Base-by-base conservation (phyloP, 2,888 invertebrate species). In the Diarsia mendica region DNA sequence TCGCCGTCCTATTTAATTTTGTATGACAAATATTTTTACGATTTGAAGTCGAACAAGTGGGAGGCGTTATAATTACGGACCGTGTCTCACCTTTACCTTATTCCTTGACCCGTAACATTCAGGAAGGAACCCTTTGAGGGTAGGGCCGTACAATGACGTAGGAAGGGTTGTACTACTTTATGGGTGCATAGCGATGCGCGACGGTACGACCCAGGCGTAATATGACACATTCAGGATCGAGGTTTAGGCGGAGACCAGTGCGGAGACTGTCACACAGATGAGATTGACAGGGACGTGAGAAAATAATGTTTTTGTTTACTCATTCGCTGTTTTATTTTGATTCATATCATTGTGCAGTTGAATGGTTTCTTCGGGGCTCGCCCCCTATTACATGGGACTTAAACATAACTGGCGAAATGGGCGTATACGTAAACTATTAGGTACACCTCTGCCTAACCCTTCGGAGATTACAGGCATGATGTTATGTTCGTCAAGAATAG, bases 71-170 rank as follows among this genome's bases (percentile, higher is more conserved):
- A 82, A 73, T 80, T 72, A 76, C 51, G 39, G 46, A 39, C 23
- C 58, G 53, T 28, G 33, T 18, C 48, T 70, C 53, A 84, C 74
- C 74, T 84, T 82, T 76, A 67, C 55, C 46, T 44, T 61, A 77
- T 65, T 53, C 75, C 72, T 61, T 84, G 79, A 85, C 64, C 77
- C 77, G 67, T 77, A 72, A 72, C 72, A 78, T 79, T 86, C 75
- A 77, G 75, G 75, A 86, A 75, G 69, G 66, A 75, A 76, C 65
- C 79, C 63, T 75, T 58, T 72, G 53, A 63, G 66, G 73, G 64
- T 67, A 72, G 72, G 76, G 65, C 64, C 60, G 44, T 71, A 66
- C 20, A 65, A 63, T 74, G 58, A 78, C 72, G 60, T 72, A 67
- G 76, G 55, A 48, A 70, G 67, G 75, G 67, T 23, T 63, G 68